phyloP scores from a whole-genome alignment of 2,888 invertebrate genomes.

The Criorhina ranunculi region DNA sequence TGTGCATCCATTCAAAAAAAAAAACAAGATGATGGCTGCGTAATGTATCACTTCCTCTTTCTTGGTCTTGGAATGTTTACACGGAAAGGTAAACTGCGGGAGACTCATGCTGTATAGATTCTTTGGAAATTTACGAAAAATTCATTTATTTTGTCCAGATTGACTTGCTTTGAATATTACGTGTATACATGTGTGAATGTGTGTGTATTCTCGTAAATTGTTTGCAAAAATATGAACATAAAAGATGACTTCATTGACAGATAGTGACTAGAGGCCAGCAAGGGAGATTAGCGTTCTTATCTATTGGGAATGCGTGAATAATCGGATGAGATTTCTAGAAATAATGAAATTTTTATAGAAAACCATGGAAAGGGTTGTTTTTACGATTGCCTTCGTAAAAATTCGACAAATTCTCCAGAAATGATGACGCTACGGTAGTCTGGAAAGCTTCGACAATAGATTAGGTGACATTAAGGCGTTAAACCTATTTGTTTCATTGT shows the following conservation, averaged over 20 bases:
- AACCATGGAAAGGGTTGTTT: neutral
- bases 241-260: slow-evolving; percentile 12
- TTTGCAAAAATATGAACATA: neutral
- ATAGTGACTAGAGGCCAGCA: neutral
- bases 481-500: too few species aligned
- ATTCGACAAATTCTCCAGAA: too few species aligned
- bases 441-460: too few species aligned
- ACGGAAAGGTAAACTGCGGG: slow-evolving; percentile 18
- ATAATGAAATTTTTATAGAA: neutral
- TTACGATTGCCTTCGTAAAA: too few species aligned
- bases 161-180: neutral
- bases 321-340: neutral
- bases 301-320: neutral
- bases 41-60: slow-evolving; percentile 20
- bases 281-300: slow-evolving; percentile 13
- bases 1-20: neutral
- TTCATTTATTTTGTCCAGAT: neutral
- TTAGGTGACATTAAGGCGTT: too few species aligned
- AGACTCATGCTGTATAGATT: slow-evolving; percentile 10
- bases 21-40: slow-evolving; percentile 1
- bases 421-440: too few species aligned
- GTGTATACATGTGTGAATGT: too few species aligned
- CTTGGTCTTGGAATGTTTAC: slow-evolving; percentile 13
- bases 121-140: neutral
- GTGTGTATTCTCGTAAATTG: too few species aligned